A percentile compares a stretch with the other conserved stretches of the same genome.
phyloP scores from a whole-genome alignment of 2,113 vertebrate genomes.

The Apistogramma diplotaenia region DNA sequence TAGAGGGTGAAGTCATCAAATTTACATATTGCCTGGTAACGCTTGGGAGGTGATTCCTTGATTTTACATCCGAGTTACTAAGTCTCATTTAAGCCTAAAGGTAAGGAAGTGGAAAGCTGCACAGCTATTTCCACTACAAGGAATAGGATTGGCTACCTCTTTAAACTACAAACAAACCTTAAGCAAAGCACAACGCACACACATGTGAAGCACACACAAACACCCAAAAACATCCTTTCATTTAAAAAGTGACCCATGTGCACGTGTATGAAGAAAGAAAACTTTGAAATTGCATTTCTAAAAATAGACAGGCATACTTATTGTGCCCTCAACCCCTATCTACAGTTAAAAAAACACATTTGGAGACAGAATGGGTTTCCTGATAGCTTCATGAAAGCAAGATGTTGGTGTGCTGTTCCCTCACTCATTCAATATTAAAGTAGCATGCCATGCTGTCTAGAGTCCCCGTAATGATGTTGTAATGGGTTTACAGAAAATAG shows the following conservation, averaged over 20 bases:
- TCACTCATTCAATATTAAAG: conserved; percentile 70
- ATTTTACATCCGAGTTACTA: conserved; percentile 66
- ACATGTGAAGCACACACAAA: background rate
- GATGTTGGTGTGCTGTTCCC: conserved; percentile 40
- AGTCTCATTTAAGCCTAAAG: conserved; percentile 27
- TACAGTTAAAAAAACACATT: conserved; percentile 36
- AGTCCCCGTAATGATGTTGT: conserved; percentile 57
- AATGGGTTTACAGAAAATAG: conserved; percentile 22
- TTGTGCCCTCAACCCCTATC: conserved; percentile 40
- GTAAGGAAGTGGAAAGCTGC: conserved; percentile 43
- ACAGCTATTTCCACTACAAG: conserved; percentile 29
- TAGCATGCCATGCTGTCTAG: conserved; percentile 45
- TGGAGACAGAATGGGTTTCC: conserved; percentile 49
- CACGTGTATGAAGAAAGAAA: conserved; percentile 42
- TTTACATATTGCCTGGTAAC: conserved; percentile 25
- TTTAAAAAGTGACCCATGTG: conserved; percentile 16
- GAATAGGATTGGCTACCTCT: conserved; percentile 30
- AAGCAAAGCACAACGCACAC: conserved; percentile 25
- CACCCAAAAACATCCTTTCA: background rate
- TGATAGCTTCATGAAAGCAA: conserved; percentile 49
- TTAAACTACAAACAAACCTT: conserved; percentile 47
- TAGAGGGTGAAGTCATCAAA: background rate
- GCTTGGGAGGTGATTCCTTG: conserved; percentile 14
- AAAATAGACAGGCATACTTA: conserved; percentile 61
- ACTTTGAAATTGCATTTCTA: conserved; percentile 67